Percentiles rank a stretch among this genome's conserved stretches.
Evolutionary conservation across 2,888 invertebrate genomes (phyloP).

Genomic region (Ditylenchus weischeri): DNA sequence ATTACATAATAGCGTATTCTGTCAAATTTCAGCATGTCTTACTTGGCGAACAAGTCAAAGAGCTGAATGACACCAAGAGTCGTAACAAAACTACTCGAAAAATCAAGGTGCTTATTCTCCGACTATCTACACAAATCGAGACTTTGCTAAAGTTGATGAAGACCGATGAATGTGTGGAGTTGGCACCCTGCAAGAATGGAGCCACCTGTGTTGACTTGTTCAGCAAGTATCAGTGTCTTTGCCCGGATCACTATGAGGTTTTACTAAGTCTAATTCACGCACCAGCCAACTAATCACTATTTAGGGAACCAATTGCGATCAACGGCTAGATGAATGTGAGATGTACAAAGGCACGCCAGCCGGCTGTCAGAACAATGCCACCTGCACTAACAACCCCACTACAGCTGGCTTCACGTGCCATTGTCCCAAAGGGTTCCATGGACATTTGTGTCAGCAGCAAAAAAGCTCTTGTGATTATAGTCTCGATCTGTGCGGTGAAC

Average conservation of each 20-base stretch:
- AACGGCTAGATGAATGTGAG: slow-evolving; percentile 49
- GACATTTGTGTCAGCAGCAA: slow-evolving; percentile 44
- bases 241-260: slow-evolving; percentile 43
- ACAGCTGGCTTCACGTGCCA: slow-evolving; percentile 68
- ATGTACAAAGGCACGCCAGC: slow-evolving; percentile 41
- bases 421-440: slow-evolving; percentile 47
- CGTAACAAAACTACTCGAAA: slow-evolving; percentile 19
- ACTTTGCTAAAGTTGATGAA: slow-evolving; percentile 32
- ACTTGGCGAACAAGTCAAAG: slow-evolving; percentile 13
- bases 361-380: slow-evolving; percentile 54
- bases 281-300: neutral
- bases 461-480: slow-evolving; percentile 40
- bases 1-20: neutral
- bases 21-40: slow-evolving; percentile 17
- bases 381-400: slow-evolving; percentile 45
- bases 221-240: slow-evolving; percentile 50
- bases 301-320: slow-evolving; percentile 48
- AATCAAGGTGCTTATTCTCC: slow-evolving; percentile 23
- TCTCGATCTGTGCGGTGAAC: slow-evolving; percentile 39
- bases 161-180: slow-evolving; percentile 42
- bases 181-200: slow-evolving; percentile 47
- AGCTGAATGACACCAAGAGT: slow-evolving; percentile 15
- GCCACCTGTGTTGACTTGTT: slow-evolving; percentile 51
- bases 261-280: too few relatives aligned
- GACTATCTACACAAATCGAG: slow-evolving; percentile 27